Base-by-base conservation (phyloP, 2,888 invertebrate species). In the Notodonta dromedarius region DNA sequence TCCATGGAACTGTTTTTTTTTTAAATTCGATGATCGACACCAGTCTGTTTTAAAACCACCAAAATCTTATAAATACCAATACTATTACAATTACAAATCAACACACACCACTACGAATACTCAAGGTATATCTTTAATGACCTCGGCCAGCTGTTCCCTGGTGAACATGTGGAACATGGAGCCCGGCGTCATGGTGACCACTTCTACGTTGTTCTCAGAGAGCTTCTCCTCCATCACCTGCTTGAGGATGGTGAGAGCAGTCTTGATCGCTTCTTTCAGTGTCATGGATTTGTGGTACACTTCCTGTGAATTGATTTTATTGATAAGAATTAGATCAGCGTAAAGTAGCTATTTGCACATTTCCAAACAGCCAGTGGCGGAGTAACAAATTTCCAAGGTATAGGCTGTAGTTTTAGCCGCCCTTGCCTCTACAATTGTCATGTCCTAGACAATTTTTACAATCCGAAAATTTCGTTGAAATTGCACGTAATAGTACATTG, bases 211-310 rank as follows among this genome's bases (percentile, higher is more conserved):
- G 61, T 97, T 98, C 65, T 98, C 97, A 66, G 97, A 99, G 3
- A 99, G 93, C 89, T 99, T 99, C 88, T 99, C 99, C 86, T 99
- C 99, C 99, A 99, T 99, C 0, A 99, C 99, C 92, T 99, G 99
- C 88, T 99, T 99, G 32, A 99, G 94, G 78, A 99, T 99, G 12
- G 97, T 98, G 60, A 99, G 94, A 0, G 98, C 97, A 13, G 97
- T 94, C 82, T 98, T 98, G 67, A 98, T 96, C 0, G 99, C 99
- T 93, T 99, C 99, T 70, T 96, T 96, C 58, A 99, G 89, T 0
- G 97, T 98, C 97, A 99, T 98, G 32, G 98, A 97, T 94, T 98
- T 95, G 76, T 96, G 95, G 75, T 94, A 96, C 13, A 95, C 94
- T 79, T 96, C 96, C 90, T 96, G 93, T 39, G 14, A 39, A 13